Conservation (phyloP, 2,888 invertebrate genomes). For the Eilema depressum region DNA sequence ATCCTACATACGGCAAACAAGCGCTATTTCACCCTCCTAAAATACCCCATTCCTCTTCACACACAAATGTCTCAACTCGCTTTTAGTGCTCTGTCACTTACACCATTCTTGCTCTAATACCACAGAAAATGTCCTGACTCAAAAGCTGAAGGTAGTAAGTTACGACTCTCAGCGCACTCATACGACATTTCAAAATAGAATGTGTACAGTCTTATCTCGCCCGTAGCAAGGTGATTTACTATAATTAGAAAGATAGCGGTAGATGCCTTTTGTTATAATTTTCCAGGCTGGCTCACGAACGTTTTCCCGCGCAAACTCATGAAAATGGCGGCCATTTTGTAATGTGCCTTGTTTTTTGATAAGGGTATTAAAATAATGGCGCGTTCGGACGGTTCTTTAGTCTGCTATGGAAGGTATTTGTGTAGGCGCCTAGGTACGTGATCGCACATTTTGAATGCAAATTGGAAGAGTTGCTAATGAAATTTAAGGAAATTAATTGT, state of each 20-base stretch:
- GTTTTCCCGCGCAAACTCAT: conserved; percentile 84
- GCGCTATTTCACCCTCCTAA: conserved; percentile 59
- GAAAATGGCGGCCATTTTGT: conserved; percentile 86
- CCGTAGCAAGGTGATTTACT: conserved; percentile 87
- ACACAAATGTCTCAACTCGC: conserved; percentile 62
- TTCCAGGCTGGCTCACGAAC: conserved; percentile 84
- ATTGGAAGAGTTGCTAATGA: conserved; percentile 80
- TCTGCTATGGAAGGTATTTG: conserved; percentile 73
- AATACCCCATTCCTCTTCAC: conserved; percentile 56
- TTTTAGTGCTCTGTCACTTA: conserved; percentile 58
- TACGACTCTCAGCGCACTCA: conserved; percentile 59
- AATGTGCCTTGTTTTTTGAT: conserved; percentile 87
- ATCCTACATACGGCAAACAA: conserved; percentile 56
- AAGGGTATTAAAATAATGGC: conserved; percentile 86
- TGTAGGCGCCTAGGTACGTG: conserved; percentile 77
- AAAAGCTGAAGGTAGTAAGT: conserved; percentile 73
- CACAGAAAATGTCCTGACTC: conserved; percentile 58
- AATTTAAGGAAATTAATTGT: conserved; percentile 71
- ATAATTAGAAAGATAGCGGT: conserved; percentile 88
- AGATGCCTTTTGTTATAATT: conserved; percentile 87
- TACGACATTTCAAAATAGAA: conserved; percentile 72
- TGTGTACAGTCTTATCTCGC: conserved; percentile 82
- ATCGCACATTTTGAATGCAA: conserved; percentile 82
- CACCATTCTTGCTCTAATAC: conserved; percentile 55
- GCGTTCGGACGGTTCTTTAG: conserved; percentile 79